phyloP scores from a whole-genome alignment of 2,113 vertebrate species.

The Corydoras maculifer region DNA sequence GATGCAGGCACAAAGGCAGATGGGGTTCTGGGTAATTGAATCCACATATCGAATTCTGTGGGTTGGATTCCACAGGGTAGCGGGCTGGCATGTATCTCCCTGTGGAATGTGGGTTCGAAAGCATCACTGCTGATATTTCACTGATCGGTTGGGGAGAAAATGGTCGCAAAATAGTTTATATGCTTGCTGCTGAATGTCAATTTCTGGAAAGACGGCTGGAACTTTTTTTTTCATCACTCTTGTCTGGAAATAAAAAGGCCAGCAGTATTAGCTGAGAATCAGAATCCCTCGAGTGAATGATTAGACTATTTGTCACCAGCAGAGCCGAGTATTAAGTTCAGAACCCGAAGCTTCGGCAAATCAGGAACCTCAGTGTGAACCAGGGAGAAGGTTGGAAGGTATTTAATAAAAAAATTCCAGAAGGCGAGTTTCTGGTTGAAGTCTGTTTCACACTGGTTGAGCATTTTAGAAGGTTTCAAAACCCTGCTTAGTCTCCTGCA shows the following conservation, averaged over 20 bases:
- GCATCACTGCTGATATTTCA: conserved; percentile 6
- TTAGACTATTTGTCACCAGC: conserved; percentile 15
- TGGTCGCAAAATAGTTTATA: conserved; percentile 16
- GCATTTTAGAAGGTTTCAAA: background rate
- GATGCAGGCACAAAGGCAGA: conserved; percentile 32
- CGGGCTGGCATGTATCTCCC: conserved; percentile 16
- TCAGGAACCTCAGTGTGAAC: conserved; percentile 5
- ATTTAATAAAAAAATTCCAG: conserved; percentile 9
- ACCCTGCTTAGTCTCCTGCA: no score
- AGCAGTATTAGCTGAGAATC: conserved; percentile 1
- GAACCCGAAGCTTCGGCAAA: conserved; percentile 10
- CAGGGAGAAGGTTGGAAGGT: background rate
- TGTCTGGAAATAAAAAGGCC: conserved; percentile 6
- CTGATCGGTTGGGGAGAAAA: conserved; percentile 3
- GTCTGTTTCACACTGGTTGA: background rate
- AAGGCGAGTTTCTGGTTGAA: background rate
- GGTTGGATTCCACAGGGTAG: conserved; percentile 31
- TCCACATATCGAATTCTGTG: conserved; percentile 32
- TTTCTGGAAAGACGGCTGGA: conserved; percentile 4
- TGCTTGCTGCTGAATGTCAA: conserved; percentile 10
- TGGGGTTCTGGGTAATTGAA: conserved; percentile 38
- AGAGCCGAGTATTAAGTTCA: conserved; percentile 21
- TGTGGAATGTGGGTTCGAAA: conserved; percentile 24
- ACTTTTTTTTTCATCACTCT: conserved; percentile 19
- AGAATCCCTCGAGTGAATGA: conserved; percentile 5